These are phyloP conservation scores for Aromia moschata DNA, from an alignment of 2,888 invertebrate species.

Conservation along the genomic window DNA sequence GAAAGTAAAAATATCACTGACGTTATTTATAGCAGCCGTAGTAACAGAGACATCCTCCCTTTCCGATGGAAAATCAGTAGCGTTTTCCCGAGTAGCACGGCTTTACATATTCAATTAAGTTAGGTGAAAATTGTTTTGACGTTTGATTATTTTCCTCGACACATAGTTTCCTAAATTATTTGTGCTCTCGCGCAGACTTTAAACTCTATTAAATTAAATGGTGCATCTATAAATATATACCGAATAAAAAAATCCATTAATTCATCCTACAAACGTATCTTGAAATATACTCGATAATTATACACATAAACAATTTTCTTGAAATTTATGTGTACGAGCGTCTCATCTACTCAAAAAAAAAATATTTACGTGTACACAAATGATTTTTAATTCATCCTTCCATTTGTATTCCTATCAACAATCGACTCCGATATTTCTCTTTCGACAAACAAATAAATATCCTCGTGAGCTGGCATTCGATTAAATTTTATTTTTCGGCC, in stretches of 20 bases:
- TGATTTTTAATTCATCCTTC: too few species aligned
- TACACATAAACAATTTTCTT: constrained; percentile 25
- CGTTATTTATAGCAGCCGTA: too few species aligned
- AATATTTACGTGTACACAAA: too few species aligned
- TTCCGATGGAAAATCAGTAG: background rate
- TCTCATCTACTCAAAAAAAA: too few species aligned
- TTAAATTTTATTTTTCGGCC: constrained; percentile 21
- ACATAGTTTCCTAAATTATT: constrained; percentile 46
- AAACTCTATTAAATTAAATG: constrained; percentile 45
- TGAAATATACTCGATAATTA: constrained; percentile 26
- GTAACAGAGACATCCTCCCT: too few species aligned
- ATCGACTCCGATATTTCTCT: too few species aligned
- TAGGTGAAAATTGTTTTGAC: constrained; percentile 46
- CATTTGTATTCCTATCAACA: too few species aligned
- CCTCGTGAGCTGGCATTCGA: constrained; percentile 5
- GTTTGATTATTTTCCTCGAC: constrained; percentile 46
- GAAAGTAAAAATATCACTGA: too few species aligned
- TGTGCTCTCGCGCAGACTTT: constrained; percentile 46
- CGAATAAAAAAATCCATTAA: constrained; percentile 25
- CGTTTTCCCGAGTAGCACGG: constrained; percentile 9
- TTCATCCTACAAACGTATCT: constrained; percentile 25
- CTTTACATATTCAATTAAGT: constrained; percentile 34
- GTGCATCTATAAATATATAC: constrained; percentile 28
- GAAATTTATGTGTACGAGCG: constrained; percentile 23
- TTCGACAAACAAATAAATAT: background rate